Conservation (phyloP, 2,797 vertebrate species). For the Telmatherina bonti region DNA sequence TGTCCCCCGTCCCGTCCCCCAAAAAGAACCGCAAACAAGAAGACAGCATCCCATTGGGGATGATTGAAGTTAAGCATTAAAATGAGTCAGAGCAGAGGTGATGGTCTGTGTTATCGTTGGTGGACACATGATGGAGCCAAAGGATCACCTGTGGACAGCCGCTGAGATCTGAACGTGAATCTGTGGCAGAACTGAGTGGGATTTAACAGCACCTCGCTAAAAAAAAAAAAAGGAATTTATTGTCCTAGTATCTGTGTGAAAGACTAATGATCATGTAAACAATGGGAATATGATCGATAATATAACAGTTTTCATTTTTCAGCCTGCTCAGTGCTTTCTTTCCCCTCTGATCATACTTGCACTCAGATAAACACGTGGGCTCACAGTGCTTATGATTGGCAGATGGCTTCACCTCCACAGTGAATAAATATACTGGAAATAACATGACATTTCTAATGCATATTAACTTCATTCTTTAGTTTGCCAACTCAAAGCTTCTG, state of each 20-base stretch:
- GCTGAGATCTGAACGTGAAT: not conserved
- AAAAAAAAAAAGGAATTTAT: not conserved
- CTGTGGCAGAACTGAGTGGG: not conserved
- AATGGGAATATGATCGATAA: no score
- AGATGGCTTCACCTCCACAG: not conserved
- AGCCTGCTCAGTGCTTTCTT: not conserved
- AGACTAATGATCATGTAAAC: no score
- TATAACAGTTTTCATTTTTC: not conserved
- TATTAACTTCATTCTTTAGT: not conserved
- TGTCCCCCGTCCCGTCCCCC: no score
- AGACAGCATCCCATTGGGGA: slow-evolving; percentile 47
- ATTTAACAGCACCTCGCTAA: not conserved
- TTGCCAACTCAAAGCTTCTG: not conserved
- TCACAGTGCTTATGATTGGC: not conserved
- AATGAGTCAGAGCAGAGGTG: slow-evolving; percentile 17
- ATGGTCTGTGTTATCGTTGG: slow-evolving; percentile 6
- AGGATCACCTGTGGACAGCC: slow-evolving; percentile 29
- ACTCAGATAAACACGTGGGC: no score
- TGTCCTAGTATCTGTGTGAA: not conserved
- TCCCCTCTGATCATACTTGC: not conserved
- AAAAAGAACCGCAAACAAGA: no score
- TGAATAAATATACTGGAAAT: not conserved
- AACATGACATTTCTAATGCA: not conserved
- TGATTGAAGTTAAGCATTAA: slow-evolving; percentile 52
- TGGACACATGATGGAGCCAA: slow-evolving; percentile 74